phyloP scores from a whole-genome alignment of 2,797 vertebrate species.

The Hapalemur alaotrensis region DNA sequence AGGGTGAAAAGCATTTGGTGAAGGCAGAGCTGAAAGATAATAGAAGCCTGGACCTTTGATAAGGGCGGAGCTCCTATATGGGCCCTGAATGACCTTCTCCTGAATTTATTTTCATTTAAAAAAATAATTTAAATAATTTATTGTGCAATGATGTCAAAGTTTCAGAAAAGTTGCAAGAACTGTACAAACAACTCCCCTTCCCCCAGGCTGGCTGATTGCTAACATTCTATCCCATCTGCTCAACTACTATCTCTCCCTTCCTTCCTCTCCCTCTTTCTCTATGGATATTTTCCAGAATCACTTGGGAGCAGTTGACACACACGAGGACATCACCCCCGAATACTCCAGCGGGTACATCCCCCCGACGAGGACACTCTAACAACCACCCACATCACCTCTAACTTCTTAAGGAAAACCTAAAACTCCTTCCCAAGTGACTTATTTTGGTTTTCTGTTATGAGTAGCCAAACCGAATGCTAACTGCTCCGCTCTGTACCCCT shows the following conservation, averaged over 20 bases:
- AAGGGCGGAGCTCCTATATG: too few species aligned
- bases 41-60: not conserved
- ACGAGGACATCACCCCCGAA: not conserved
- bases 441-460: not conserved
- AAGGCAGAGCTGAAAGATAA: not conserved
- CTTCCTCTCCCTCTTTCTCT: accelerated
- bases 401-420: not conserved
- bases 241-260: accelerated
- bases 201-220: not conserved
- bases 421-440: not conserved
- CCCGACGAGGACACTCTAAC: not conserved
- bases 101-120: not conserved
- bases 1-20: not conserved
- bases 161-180: not conserved
- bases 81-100: not conserved
- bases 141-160: not conserved
- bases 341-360: not conserved
- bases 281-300: not conserved
- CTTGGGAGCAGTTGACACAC: not conserved
- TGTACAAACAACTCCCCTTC: not conserved
- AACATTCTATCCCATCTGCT: too few species aligned
- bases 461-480: not conserved
- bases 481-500: not conserved
- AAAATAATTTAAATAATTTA: not conserved
- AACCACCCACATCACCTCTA: not conserved